A percentile compares a stretch with the other conserved stretches of the same genome.
Evolutionary conservation across 2,797 vertebrate genomes (phyloP).

Genomic region (Mormyrus hasselquistii): DNA sequence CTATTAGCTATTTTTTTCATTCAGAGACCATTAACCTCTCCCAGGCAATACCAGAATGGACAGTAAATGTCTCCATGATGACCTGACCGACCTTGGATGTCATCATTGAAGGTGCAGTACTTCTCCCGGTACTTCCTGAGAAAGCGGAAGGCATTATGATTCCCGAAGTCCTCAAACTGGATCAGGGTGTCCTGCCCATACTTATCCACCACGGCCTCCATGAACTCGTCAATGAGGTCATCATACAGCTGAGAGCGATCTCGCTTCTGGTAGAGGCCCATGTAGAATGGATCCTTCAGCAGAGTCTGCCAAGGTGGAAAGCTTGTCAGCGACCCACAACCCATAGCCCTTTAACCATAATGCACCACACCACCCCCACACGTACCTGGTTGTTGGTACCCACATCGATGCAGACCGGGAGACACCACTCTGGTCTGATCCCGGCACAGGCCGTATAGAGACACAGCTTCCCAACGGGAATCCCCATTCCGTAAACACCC

Average conservation of each 20-base stretch:
- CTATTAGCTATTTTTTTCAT: neutral
- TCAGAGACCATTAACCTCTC: neutral
- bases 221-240: slow-evolving; percentile 94
- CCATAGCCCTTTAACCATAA: neutral
- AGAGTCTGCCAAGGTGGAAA: slow-evolving; percentile 63
- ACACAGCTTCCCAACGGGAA: slow-evolving; percentile 92
- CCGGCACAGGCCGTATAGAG: slow-evolving; percentile 93
- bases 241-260: slow-evolving; percentile 87
- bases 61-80: neutral
- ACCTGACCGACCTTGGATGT: slow-evolving; percentile 80
- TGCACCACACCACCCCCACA: neutral
- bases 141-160: slow-evolving; percentile 95
- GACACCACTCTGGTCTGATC: slow-evolving; percentile 81
- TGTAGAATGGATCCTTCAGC: slow-evolving; percentile 85
- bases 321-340: neutral
- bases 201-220: slow-evolving; percentile 91
- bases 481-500: slow-evolving; percentile 96
- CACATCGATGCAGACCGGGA: slow-evolving; percentile 92
- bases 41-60: neutral
- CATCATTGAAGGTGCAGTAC: slow-evolving; percentile 97
- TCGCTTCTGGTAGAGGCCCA: slow-evolving; percentile 91
- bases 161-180: slow-evolving; percentile 98
- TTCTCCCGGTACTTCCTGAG: slow-evolving; percentile 87
- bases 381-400: slow-evolving; percentile 86
- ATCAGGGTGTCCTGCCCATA: slow-evolving; percentile 91